These are phyloP conservation scores for Notarius lentiginosus DNA, from an alignment of 2,113 vertebrate species.

Conservation along the genomic window DNA sequence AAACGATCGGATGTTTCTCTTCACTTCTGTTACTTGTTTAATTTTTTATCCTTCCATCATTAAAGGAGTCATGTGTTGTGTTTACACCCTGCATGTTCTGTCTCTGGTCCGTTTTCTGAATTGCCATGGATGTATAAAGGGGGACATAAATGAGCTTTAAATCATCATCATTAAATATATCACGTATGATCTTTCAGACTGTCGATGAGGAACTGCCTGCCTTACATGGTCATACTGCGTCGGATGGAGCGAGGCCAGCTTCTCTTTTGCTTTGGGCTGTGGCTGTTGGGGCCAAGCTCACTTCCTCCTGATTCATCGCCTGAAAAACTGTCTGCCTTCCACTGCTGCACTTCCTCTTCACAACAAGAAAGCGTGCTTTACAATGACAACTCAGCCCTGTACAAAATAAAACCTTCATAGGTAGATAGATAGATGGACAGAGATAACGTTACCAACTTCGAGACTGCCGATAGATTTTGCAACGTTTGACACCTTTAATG, in stretches of 20 bases:
- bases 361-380: conserved; percentile 37
- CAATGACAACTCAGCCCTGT: not conserved
- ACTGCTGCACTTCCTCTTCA: conserved; percentile 30
- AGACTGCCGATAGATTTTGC: not conserved
- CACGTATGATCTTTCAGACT: not conserved
- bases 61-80: not conserved
- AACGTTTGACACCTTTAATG: not conserved
- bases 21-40: not conserved
- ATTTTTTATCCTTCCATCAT: not conserved
- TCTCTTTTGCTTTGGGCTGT: conserved; percentile 55
- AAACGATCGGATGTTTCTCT: not conserved
- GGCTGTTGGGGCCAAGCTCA: conserved; percentile 71
- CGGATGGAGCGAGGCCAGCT: not conserved
- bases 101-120: not conserved
- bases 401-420: not conserved
- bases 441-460: not conserved
- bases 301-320: conserved; percentile 78
- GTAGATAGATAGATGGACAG: not conserved
- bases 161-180: not conserved
- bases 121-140: not conserved
- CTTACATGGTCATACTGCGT: conserved; percentile 32
- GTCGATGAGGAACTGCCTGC: not conserved
- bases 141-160: too few relatives aligned
- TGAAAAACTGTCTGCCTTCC: conserved; percentile 28
- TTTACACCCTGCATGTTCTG: not conserved